Conservation (phyloP, 2,113 vertebrate genomes). For the Urocolius indicus region DNA sequence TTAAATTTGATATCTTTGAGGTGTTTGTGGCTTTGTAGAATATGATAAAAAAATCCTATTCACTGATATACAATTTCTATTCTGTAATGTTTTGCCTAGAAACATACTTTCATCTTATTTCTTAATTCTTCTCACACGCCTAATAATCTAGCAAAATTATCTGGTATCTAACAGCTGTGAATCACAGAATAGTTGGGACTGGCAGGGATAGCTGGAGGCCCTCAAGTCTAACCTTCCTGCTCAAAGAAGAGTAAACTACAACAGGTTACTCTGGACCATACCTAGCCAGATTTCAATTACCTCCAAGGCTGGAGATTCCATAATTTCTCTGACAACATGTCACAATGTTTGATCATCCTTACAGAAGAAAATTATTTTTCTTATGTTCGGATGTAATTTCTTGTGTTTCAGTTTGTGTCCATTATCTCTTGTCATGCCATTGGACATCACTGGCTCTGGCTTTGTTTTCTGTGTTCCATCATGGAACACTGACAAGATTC, state of each 20-base stretch:
- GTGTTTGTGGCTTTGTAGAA: neutral
- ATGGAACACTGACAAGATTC: neutral
- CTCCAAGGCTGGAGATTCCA: neutral
- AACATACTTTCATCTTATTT: neutral
- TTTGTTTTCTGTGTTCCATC: neutral
- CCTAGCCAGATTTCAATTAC: neutral
- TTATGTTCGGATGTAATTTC: neutral
- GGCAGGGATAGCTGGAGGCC: neutral
- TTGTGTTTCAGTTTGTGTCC: neutral
- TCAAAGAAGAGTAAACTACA: neutral
- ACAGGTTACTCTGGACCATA: neutral
- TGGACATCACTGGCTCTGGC: neutral
- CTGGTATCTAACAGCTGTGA: neutral
- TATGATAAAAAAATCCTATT: neutral
- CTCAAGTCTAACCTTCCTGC: accelerated
- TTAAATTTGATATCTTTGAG: neutral
- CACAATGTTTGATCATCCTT: accelerated
- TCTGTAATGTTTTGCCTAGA: neutral
- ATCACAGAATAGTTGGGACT: neutral
- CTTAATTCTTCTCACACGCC: neutral
- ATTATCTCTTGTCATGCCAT: neutral
- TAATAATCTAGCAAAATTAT: neutral
- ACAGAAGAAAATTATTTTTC: neutral
- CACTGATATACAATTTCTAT: neutral
- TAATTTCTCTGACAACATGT: neutral